Evolutionary conservation across 1,140 invertebrate species (phyloP), one percentile per base, ranked within the genome.

Genomic region (Rhopalosiphum maidis): DNA sequence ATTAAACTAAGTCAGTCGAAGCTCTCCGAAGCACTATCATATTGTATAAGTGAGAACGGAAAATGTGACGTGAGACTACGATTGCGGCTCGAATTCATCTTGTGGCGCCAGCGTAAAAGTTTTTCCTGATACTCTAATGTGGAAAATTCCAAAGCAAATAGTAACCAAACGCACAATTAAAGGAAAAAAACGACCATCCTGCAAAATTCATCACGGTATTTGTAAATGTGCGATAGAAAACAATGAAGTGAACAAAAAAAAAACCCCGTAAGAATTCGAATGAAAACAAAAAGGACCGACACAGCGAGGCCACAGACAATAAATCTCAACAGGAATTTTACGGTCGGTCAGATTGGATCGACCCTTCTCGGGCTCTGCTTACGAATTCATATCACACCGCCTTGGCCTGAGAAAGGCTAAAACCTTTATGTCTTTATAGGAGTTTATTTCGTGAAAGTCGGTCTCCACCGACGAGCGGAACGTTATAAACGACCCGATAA

Each of bases 401-500:
- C 46, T 92, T 83, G 91, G 77, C 77, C 91, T 35, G 91, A 48
- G 25, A 92, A 92, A 92, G 91, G 91, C 91, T 92, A 92, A 91
- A 83, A 85, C 91, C 91, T 92, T 92, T 92, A 92, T 92, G 91
- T 83, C 91, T 92, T 92, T 92, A 92, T 92, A 92, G 91, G 68
- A 92, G 91, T 92, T 92, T 92, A 92, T 92, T 37, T 11, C 91
- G 9, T 23, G 48, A 92, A 91, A 91, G 41, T n/a, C 22, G 48
- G 43, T 83, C 43, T 46, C 9, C n/a, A 77, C 85, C n/a, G 46
- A 35, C n/a, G 43, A 82, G 68, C 8, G 90, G 90, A 7, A 35
- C 22, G 77, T 92, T 82, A 92, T 92, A 92, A 92, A 92, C 91
- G 91, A 92, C 68, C 68, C 91, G 91, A 92, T 92, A 92, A 92